A percentile compares a stretch with the other conserved stretches of the same genome.
phyloP scores from a whole-genome alignment of 2,797 vertebrate genomes.

The Cyprinella venusta region DNA sequence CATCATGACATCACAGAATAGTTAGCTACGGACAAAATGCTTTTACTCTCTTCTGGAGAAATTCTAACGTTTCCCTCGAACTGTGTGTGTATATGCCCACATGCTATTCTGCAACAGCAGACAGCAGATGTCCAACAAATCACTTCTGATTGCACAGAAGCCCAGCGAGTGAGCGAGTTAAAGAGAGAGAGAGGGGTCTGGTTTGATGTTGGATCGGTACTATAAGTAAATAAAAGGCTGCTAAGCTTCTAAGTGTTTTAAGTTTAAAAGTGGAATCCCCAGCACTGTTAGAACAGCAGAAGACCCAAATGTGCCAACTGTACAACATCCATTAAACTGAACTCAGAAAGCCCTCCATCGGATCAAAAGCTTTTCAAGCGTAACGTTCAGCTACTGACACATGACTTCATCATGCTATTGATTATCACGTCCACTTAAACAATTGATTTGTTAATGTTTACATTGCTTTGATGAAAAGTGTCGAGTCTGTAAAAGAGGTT shows the following conservation, averaged over 20 bases:
- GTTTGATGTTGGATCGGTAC: slow-evolving; percentile 67
- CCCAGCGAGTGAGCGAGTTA: not conserved
- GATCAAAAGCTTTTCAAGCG: not conserved
- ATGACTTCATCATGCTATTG: not conserved
- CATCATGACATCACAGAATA: slow-evolving; percentile 10
- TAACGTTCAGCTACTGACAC: not conserved
- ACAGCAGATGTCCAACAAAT: slow-evolving; percentile 46
- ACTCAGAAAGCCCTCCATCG: not conserved
- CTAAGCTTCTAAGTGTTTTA: slow-evolving; percentile 77
- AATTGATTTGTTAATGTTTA: not conserved
- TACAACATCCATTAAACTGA: slow-evolving; percentile 13
- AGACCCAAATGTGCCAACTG: slow-evolving; percentile 19
- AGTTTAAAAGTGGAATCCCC: slow-evolving; percentile 76
- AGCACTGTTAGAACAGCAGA: slow-evolving; percentile 56
- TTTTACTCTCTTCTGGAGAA: not conserved
- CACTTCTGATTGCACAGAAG: slow-evolving; percentile 40
- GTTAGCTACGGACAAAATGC: not conserved
- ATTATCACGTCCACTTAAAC: not conserved
- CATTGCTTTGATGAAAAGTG: not conserved
- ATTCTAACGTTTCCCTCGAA: not conserved
- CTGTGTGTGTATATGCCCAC: not conserved
- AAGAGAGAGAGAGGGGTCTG: not conserved
- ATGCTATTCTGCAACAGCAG: slow-evolving; percentile 35
- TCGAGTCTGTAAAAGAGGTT: not conserved
- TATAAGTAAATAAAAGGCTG: slow-evolving; percentile 78